phyloP scores from a whole-genome alignment of 2,797 vertebrate genomes.

The Erethizon dorsatum region DNA sequence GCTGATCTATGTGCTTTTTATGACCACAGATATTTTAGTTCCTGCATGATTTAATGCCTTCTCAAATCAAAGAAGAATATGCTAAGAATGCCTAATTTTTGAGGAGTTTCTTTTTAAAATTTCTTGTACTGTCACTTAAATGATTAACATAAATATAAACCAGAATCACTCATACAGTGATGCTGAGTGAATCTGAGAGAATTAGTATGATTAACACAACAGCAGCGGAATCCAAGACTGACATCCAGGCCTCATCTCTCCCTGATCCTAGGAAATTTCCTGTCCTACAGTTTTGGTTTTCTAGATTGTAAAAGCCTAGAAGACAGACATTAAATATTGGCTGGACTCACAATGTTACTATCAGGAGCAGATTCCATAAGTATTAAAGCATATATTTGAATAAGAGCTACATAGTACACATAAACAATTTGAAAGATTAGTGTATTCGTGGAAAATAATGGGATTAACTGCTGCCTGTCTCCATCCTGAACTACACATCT shows the following conservation, averaged over 20 bases:
- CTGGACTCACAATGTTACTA: background rate
- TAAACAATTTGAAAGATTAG: background rate
- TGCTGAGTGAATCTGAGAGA: background rate
- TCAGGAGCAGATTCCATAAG: background rate
- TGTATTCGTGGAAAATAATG: background rate
- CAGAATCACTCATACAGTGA: background rate
- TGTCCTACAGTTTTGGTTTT: background rate
- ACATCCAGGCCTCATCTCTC: background rate
- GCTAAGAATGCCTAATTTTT: background rate
- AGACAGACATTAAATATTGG: background rate
- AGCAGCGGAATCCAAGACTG: background rate
- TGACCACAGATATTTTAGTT: background rate
- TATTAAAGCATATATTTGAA: background rate
- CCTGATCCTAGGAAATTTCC: background rate
- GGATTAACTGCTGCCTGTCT: background rate
- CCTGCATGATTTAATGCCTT: background rate
- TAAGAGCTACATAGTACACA: background rate
- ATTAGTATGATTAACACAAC: background rate
- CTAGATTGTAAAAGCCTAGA: background rate
- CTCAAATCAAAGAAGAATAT: background rate
- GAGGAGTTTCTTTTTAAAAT: background rate
- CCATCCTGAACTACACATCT: background rate
- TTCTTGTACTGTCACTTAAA: background rate
- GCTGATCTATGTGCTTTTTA: conserved; percentile 57
- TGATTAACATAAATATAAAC: background rate